Conservation (phyloP, 1,140 invertebrate genomes). For the Atta colombica region DNA sequence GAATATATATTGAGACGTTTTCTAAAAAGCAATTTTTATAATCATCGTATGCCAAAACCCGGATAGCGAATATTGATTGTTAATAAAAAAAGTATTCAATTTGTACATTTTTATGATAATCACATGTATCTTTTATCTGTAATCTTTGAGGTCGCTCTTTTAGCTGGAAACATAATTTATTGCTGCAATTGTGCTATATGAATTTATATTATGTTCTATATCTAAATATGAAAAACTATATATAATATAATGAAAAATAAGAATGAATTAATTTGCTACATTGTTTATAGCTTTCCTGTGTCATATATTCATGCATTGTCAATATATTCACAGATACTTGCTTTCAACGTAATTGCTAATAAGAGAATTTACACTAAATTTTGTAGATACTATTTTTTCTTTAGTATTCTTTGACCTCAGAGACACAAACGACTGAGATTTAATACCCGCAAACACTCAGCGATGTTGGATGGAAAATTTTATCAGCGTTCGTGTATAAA, state of each 20-base stretch:
- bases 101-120: constrained; percentile 60
- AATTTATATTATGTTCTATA: neutral
- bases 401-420: constrained; percentile 36
- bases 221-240: neutral
- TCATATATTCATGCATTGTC: neutral
- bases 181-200: constrained; percentile 10
- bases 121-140: constrained; percentile 6
- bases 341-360: constrained; percentile 2
- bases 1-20: constrained; percentile 48
- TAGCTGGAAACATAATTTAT: constrained; percentile 19
- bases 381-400: neutral
- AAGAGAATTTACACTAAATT: constrained; percentile 6
- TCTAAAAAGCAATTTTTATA: constrained; percentile 66
- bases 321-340: constrained; percentile 14
- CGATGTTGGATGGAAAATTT: constrained; percentile 36
- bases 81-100: constrained; percentile 45
- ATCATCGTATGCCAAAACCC: constrained; percentile 52
- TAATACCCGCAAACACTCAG: constrained; percentile 7
- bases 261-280: constrained; percentile 19
- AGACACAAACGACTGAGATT: constrained; percentile 40
- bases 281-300: neutral
- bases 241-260: neutral
- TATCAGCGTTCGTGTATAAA: constrained; percentile 70
- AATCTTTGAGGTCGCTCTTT: constrained; percentile 42
- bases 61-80: constrained; percentile 56